Evolutionary conservation across 2,797 vertebrate species (phyloP).

Genomic region (Balearica regulorum): DNA sequence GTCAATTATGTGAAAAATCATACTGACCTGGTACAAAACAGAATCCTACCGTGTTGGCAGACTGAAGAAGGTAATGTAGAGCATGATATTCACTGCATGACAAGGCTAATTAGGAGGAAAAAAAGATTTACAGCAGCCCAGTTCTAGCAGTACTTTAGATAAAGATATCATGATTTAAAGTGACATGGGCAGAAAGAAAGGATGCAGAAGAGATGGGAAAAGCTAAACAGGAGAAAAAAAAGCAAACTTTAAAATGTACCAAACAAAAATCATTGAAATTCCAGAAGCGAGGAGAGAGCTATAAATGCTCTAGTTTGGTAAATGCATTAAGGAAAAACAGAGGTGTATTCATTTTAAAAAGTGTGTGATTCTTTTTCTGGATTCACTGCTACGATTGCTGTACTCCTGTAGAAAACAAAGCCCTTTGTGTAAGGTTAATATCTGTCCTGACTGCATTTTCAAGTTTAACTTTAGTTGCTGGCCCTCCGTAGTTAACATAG

Average conservation of each 20-base stretch:
- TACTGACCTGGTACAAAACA: conserved; percentile 38
- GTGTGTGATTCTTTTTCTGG: neutral
- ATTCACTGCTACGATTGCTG: conserved; percentile 45
- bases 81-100: neutral
- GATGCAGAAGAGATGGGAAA: neutral
- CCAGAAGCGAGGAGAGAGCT: neutral
- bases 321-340: neutral
- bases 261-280: neutral
- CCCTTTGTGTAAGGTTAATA: conserved; percentile 63
- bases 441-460: conserved; percentile 50
- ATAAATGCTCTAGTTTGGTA: neutral
- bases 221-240: neutral
- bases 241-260: neutral
- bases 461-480: conserved; percentile 59
- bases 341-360: neutral
- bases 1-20: conserved; percentile 19
- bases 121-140: conserved; percentile 8
- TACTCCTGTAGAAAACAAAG: conserved; percentile 69
- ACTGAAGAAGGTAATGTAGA: neutral
- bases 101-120: neutral
- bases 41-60: neutral
- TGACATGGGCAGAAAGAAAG: neutral
- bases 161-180: neutral
- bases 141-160: conserved; percentile 40
- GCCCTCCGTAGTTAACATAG: conserved; percentile 57